Conservation (phyloP, 2,113 vertebrate genomes). For the Dipodomys merriami region DNA sequence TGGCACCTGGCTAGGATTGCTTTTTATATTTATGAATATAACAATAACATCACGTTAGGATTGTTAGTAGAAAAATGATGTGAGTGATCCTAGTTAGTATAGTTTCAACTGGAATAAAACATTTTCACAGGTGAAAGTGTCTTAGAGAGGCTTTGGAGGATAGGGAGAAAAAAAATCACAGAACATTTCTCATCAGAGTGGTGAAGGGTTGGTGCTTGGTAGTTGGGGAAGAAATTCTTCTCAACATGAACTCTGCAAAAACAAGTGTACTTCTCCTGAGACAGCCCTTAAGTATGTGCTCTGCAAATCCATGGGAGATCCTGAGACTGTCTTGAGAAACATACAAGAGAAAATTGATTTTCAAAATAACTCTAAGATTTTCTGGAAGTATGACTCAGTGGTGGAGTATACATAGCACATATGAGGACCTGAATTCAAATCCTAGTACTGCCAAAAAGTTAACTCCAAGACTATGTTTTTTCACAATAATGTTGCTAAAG, state of each 20-base stretch:
- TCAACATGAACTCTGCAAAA: conserved; percentile 6
- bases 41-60: conserved; percentile 7
- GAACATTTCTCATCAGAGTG: too few species aligned
- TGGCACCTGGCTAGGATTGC: too few species aligned
- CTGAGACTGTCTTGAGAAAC: background rate
- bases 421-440: too few species aligned
- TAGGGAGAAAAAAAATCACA: conserved; percentile 5
- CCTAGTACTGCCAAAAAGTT: too few species aligned
- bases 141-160: background rate
- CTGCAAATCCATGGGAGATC: background rate
- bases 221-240: background rate
- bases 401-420: too few species aligned
- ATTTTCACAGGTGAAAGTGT: conserved; percentile 23
- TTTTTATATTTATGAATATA: conserved; percentile 46
- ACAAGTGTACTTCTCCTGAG: background rate
- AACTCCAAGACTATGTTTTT: background rate
- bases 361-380: background rate
- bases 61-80: background rate
- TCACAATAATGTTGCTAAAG: conserved; percentile 30
- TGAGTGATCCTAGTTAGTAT: conserved; percentile 17
- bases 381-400: too few species aligned
- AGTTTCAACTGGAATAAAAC: conserved; percentile 27
- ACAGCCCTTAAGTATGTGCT: background rate
- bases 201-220: background rate
- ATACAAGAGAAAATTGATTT: background rate